Percentiles rank a stretch among this genome's conserved stretches.
phyloP scores from a whole-genome alignment of 2,113 vertebrate species.

The Paralichthys olivaceus region DNA sequence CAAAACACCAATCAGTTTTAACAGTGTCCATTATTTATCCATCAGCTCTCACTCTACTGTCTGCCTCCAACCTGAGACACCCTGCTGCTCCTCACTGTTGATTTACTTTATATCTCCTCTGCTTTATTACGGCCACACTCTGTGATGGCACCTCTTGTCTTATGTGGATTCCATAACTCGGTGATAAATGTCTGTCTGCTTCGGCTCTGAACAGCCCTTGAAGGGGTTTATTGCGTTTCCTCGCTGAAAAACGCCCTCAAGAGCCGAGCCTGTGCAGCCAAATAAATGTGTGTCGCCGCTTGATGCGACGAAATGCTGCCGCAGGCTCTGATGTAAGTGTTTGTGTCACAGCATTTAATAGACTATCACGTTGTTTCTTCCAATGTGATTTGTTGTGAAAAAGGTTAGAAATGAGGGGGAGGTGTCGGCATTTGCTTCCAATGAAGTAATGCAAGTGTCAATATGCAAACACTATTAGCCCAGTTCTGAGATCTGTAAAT shows the following conservation, averaged over 20 bases:
- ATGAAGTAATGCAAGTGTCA: background rate
- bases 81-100: constrained; percentile 14
- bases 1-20: background rate
- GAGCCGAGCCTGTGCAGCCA: constrained; percentile 12
- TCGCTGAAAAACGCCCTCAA: constrained; percentile 27
- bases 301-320: constrained; percentile 33
- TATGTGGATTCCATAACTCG: constrained; percentile 31
- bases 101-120: constrained; percentile 27
- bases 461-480: background rate
- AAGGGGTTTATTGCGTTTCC: constrained; percentile 38
- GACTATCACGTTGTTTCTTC: constrained; percentile 25
- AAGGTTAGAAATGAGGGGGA: constrained; percentile 14
- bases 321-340: constrained; percentile 39
- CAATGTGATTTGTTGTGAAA: constrained; percentile 36
- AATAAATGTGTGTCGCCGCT: constrained; percentile 42
- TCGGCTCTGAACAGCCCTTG: constrained; percentile 19
- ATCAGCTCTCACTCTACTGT: background rate
- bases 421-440: constrained; percentile 30
- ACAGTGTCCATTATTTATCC: constrained; percentile 5
- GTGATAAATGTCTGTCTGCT: constrained; percentile 47
- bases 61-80: background rate
- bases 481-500: background rate
- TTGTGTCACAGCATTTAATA: constrained; percentile 56
- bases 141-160: constrained; percentile 22
- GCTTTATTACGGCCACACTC: constrained; percentile 29